Evolutionary conservation across 2,888 invertebrate species (phyloP), one percentile per base, ranked within the genome.

Genomic region (Pherbina coryleti): DNA sequence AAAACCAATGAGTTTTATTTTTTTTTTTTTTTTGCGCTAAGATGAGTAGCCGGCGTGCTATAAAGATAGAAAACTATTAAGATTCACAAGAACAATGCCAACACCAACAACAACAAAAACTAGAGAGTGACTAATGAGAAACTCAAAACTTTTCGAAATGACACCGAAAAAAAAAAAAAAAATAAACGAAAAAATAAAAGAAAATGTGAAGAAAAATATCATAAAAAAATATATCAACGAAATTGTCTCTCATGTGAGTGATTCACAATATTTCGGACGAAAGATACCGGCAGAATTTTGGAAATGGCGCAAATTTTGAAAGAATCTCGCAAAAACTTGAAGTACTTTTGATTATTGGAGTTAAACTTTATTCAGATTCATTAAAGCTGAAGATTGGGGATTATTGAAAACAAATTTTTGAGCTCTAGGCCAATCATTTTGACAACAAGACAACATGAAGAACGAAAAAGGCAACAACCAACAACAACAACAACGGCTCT

Each of bases 41-140:
- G 25, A 60, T 60, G 25, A 28, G 60, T 28, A 28, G 60, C 60
- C 14, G 22, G 25, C 25, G 9, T 14, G 11, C 28, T 60, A 28
- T 7, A 17, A 28, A 4, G 5, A 60, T 11, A 60, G 22, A 14
- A 60, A 57, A 57, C 14, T 9, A 49, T 49, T 19, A 69, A 69
- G 5, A 22, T 49, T 25, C 11, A 69, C 49, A 22, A 69, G 49
- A 22, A 69, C 31, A 49, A 69, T 49, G 9, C 49, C 25, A 49
- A 31, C 44, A 57, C n/a, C 34, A 28, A 28, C 14, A 53, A 70
- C 55, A 71, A 55, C 55, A 72, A 60, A 31, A 51, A 37, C 19
- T n/a, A 49, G 22, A 19, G 62, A 62, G 74, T 64, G 74, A 74
- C 74, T 74, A 74, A 74, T 74, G 74, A 74, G 64, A 64, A 74